phyloP scores from a whole-genome alignment of 2,888 invertebrate genomes.

The Callyntrura guangdongensis region DNA sequence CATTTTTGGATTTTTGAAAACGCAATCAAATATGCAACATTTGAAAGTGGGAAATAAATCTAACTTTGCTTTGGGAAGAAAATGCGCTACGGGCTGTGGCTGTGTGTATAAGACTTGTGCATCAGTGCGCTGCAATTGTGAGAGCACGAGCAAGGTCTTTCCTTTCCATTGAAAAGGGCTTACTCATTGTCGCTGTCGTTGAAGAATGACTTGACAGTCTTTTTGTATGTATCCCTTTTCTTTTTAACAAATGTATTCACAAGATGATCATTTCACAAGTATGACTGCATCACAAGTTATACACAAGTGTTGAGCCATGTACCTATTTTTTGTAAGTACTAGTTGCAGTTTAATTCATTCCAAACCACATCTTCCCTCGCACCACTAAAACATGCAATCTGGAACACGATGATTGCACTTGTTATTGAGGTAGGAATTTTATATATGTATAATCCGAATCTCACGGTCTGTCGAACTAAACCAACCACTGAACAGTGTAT shows the following conservation, averaged over 20 bases:
- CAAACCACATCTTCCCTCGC: not conserved
- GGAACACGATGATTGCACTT: not conserved
- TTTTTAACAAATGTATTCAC: not conserved
- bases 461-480: conserved; percentile 51
- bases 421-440: conserved; percentile 45
- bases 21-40: too few species aligned
- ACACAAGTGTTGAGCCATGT: not conserved
- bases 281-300: conserved; percentile 11
- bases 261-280: conserved; percentile 6
- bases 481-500: not conserved
- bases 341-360: conserved; percentile 17
- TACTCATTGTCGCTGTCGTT: conserved; percentile 55
- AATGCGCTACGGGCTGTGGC: too few species aligned
- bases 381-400: not conserved
- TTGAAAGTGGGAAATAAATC: too few species aligned
- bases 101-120: not conserved
- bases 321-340: not conserved
- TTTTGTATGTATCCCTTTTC: not conserved
- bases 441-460: not conserved
- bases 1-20: too few species aligned
- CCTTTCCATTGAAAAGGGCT: conserved; percentile 56
- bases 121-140: not conserved
- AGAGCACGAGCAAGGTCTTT: conserved; percentile 11
- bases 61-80: not conserved
- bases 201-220: conserved; percentile 72